phyloP scores from a whole-genome alignment of 2,888 invertebrate genomes.

The Mesorhabditis spiculigera region DNA sequence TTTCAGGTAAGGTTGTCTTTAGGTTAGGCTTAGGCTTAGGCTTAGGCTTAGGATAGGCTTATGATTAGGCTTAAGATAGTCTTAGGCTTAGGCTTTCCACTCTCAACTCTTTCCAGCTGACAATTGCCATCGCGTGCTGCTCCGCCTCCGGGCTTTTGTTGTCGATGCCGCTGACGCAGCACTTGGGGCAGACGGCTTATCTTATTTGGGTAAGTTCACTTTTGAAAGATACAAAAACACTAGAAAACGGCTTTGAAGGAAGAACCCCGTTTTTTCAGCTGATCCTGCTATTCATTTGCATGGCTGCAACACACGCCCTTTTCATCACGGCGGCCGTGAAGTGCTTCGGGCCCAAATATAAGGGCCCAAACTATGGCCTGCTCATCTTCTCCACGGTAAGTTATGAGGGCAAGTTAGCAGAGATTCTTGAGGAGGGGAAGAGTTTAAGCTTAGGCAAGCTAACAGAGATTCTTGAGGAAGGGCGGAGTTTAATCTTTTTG shows the following conservation, averaged over 20 bases:
- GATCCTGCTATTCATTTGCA: slow-evolving; percentile 47
- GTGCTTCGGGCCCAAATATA: slow-evolving; percentile 52
- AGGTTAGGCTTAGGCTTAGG: no score
- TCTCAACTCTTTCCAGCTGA: slow-evolving; percentile 59
- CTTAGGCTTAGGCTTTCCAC: no score
- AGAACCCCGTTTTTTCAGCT: no score
- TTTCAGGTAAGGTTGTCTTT: slow-evolving; percentile 60
- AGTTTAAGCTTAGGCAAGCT: no score
- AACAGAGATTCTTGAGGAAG: no score
- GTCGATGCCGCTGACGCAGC: slow-evolving; percentile 51
- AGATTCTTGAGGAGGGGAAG: no score
- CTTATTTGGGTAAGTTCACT: slow-evolving; percentile 34
- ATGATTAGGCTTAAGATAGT: no score
- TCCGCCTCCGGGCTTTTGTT: slow-evolving; percentile 48
- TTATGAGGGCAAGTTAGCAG: no score
- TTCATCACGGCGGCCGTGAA: slow-evolving; percentile 55
- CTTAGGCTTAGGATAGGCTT: no score
- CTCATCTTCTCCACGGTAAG: slow-evolving; percentile 51
- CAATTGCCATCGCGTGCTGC: slow-evolving; percentile 50
- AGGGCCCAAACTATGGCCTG: slow-evolving; percentile 53
- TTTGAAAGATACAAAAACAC: not conserved
- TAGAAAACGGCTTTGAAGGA: no score
- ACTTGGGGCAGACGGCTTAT: slow-evolving; percentile 34
- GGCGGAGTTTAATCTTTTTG: no score
- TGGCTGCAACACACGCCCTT: slow-evolving; percentile 56